Percentiles rank a stretch among this genome's conserved stretches.
Evolutionary conservation across 1,140 invertebrate genomes (phyloP).

Genomic region (Andricus grossulariae): DNA sequence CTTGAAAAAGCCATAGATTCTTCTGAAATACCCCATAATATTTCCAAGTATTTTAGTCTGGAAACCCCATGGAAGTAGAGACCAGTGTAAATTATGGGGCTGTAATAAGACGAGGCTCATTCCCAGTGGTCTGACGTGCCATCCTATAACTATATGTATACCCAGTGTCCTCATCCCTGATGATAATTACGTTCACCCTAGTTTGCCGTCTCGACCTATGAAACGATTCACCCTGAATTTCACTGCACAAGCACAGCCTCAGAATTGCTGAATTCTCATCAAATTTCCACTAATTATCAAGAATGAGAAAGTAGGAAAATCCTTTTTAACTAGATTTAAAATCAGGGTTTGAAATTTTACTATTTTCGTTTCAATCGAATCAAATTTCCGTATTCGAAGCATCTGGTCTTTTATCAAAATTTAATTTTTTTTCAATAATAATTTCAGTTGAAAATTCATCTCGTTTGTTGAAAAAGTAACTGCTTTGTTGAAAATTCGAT

Average conservation of each 20-base stretch:
- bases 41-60: neutral
- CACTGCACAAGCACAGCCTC: constrained; percentile 2
- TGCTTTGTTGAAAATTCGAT: too few species aligned
- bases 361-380: too few species aligned
- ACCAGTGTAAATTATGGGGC: constrained; percentile 23
- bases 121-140: constrained; percentile 18
- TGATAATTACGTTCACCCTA: constrained; percentile 30
- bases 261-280: neutral
- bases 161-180: neutral
- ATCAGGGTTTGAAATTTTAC: too few species aligned
- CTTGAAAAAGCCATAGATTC: too few species aligned
- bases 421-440: too few species aligned
- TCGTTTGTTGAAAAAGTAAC: too few species aligned
- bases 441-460: too few species aligned
- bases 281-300: neutral
- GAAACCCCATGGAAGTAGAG: constrained; percentile 15
- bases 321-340: too few species aligned
- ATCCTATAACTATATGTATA: neutral
- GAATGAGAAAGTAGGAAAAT: too few species aligned
- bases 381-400: too few species aligned
- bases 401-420: too few species aligned
- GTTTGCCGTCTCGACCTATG: neutral
- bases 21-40: too few species aligned
- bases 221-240: neutral
- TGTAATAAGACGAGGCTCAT: constrained; percentile 29